Evolutionary conservation across 2,888 invertebrate species (phyloP), one percentile per base, ranked within the genome.

Genomic region (Eulithis testata): DNA sequence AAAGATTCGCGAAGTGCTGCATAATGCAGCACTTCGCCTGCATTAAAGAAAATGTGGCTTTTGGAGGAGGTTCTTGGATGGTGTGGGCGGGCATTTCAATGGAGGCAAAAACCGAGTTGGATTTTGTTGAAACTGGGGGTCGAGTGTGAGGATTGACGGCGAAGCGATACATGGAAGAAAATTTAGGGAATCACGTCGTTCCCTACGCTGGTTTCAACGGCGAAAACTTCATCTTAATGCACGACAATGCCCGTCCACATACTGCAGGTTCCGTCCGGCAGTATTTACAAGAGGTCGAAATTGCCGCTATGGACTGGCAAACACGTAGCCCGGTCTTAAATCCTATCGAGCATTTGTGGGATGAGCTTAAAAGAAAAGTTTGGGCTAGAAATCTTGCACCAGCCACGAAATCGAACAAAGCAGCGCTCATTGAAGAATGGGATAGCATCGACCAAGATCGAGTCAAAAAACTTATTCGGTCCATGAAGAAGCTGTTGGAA

Each of bases 211-310:
- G 43, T 45, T 45, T 45, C 44, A 45, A n/a, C 44, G 44, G n/a
- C n/a, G n/a, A n/a, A 11, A 45, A 45, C 43, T 43, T 43, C 43
- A 43, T 43, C 11, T 43, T 43, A 43, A 43, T 43, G 43, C n/a
- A 45, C 36, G 36, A 36, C 44, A 45, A 45, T 45, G n/a, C 44
- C 44, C 44, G 44, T 45, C 44, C n/a, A 45, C 44, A 45, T 45
- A 45, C 44, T 45, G 44, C 44, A 45, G 11, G 44, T 45, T 45
- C n/a, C 44, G 44, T 45, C 44, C n/a, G 44, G n/a, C 44, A 45
- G 44, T 45, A 45, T 45, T 45, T 45, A n/a, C 44, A 45, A n/a
- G 44, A 45, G 44, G 44, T 45, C 44, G 44, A 45, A 45, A 45
- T 45, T n/a, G 5, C 44, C 44, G n/a, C n/a, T n/a, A n/a, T n/a